Evolutionary conservation across 64 coral and sea anemone genomes (phyloP).

Genomic region (Montipora sp.): DNA sequence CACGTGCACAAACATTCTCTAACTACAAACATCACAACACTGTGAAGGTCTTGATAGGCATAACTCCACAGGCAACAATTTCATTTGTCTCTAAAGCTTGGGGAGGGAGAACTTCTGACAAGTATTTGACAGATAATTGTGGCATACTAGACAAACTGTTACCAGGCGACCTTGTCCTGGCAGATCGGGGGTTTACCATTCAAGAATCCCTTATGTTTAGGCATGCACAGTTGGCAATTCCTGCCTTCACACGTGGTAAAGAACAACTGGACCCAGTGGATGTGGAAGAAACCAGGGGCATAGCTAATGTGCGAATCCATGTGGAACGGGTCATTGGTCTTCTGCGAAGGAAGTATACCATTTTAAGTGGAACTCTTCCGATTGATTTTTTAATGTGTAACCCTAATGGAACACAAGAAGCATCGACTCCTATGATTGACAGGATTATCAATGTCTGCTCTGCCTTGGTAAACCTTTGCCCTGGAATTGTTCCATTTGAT

Average conservation of each 20-base stretch:
- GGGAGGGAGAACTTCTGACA: conserved; percentile 33
- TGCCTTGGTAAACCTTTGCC: too few species aligned
- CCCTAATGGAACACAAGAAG: too few species aligned
- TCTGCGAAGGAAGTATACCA: neutral
- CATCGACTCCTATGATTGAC: neutral
- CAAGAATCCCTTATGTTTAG: neutral
- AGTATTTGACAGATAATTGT: conserved; percentile 14
- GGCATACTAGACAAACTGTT: neutral
- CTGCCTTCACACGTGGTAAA: neutral
- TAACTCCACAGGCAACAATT: conserved; percentile 29
- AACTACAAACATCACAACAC: conserved; percentile 37
- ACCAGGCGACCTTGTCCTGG: neutral
- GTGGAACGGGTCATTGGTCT: too few species aligned
- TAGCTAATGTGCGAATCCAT: too few species aligned
- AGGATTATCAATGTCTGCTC: too few species aligned
- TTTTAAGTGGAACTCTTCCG: too few species aligned
- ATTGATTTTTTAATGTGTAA: too few species aligned
- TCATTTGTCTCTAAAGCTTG: conserved; percentile 41
- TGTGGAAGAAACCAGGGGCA: too few species aligned
- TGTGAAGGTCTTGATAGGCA: conserved; percentile 38
- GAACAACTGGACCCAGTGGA: too few species aligned
- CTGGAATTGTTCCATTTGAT: too few species aligned
- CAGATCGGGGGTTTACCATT: neutral
- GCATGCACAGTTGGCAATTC: neutral
- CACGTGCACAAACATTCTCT: conserved; percentile 9